These are phyloP conservation scores for Ophiodon elongatus DNA, from an alignment of 2,113 vertebrate species.

Conservation along the genomic window DNA sequence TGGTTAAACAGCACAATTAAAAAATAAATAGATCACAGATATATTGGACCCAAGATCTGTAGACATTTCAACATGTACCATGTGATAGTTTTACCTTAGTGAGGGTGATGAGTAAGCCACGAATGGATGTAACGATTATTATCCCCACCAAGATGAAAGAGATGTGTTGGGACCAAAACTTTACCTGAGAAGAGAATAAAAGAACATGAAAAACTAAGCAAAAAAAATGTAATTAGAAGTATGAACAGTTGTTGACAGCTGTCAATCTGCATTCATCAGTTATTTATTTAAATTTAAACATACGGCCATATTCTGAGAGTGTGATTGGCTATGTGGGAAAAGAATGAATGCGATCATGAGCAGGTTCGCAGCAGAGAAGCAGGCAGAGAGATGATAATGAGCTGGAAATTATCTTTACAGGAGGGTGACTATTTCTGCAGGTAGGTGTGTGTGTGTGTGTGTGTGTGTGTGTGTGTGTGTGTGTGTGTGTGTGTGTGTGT, in stretches of 20 bases:
- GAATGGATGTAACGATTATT: constrained; percentile 98
- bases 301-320: not conserved
- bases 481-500: constrained; percentile 16
- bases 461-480: constrained; percentile 1
- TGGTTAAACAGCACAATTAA: not conserved
- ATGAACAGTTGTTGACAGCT: not conserved
- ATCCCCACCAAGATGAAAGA: constrained; percentile 99
- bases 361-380: constrained; percentile 35
- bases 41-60: not conserved
- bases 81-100: constrained; percentile 90
- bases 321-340: not conserved
- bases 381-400: constrained; percentile 30
- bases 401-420: constrained; percentile 51
- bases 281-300: not conserved
- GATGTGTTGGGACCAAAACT: constrained; percentile 99
- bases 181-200: constrained; percentile 86
- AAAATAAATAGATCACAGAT: not conserved
- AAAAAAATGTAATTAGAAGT: not conserved
- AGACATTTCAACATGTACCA: not conserved
- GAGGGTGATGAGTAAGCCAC: constrained; percentile 96
- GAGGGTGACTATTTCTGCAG: constrained; percentile 11
- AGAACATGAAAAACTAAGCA: not conserved
- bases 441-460: constrained; percentile 9
- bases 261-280: not conserved
- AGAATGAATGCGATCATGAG: constrained; percentile 13